Evolutionary conservation across 2,888 invertebrate genomes (phyloP).

Genomic region (Helleia helle): DNA sequence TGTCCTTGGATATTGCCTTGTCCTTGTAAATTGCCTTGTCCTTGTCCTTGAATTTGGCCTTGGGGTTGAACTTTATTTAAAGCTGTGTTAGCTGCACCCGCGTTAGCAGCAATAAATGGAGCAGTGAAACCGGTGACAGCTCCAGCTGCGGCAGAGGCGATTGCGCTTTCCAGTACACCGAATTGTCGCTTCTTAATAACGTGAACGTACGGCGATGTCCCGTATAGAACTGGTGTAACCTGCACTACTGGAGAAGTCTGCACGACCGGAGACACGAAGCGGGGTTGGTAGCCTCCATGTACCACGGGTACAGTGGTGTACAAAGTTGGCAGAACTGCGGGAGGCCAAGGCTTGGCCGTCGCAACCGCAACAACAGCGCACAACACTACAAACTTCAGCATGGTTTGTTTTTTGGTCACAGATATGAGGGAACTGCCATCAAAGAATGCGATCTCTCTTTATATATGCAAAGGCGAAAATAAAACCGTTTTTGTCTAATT

Average conservation of each 20-base stretch:
- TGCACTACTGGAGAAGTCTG: background rate
- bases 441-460: too few species aligned
- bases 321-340: background rate
- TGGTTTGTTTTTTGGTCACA: too few species aligned
- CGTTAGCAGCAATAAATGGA: background rate
- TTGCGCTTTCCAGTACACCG: background rate
- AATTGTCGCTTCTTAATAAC: background rate
- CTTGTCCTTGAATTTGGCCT: background rate
- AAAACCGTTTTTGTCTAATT: too few species aligned
- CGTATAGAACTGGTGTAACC: background rate
- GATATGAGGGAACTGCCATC: too few species aligned
- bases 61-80: background rate
- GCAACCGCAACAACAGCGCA: background rate
- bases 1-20: background rate
- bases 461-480: too few species aligned
- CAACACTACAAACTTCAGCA: background rate
- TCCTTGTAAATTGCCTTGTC: too few species aligned
- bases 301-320: background rate
- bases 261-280: background rate
- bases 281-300: background rate
- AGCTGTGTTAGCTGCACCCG: background rate
- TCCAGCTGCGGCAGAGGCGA: background rate
- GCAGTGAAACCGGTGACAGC: background rate
- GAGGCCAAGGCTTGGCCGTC: background rate
- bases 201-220: background rate